phyloP scores from a whole-genome alignment of 2,888 invertebrate genomes.

The Erpobdella octoculata region DNA sequence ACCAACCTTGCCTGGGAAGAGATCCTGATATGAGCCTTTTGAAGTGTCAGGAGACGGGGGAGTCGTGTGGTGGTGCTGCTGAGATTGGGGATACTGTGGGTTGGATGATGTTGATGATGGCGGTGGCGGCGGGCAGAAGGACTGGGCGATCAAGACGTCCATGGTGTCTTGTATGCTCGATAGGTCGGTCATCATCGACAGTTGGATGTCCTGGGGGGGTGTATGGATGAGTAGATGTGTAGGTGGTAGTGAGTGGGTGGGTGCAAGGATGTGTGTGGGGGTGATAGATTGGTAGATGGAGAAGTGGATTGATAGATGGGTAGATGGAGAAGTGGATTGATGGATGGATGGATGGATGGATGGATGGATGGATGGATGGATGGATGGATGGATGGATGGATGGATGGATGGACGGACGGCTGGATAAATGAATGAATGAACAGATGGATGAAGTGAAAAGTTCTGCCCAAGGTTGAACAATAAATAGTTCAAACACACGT shows the following conservation, averaged over 20 bases:
- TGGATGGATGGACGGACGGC: too few relatives aligned
- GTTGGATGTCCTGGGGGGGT: constrained; percentile 4
- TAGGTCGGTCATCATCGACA: constrained; percentile 13
- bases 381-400: too few relatives aligned
- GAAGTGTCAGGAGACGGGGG: constrained; percentile 2
- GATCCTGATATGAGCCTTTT: constrained; percentile 12
- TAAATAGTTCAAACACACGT: too few relatives aligned
- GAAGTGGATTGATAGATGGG: too few relatives aligned
- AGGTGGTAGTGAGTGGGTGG: too few relatives aligned
- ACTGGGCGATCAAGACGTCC: neutral
- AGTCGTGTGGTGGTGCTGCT: neutral
- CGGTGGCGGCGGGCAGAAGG: neutral
- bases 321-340: too few relatives aligned
- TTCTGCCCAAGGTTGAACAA: too few relatives aligned
- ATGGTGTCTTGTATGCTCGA: constrained; percentile 10
- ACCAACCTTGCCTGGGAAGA: constrained; percentile 3
- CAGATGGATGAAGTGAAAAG: too few relatives aligned
- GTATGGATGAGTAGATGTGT: neutral
- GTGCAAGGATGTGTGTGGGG: neutral
- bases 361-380: neutral
- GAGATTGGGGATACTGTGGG: too few relatives aligned
- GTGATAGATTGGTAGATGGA: neutral
- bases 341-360: neutral
- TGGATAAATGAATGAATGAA: too few relatives aligned
- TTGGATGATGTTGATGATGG: neutral